Base-by-base conservation (phyloP, 2,888 invertebrate species). In the Tetanocera ferruginea region DNA sequence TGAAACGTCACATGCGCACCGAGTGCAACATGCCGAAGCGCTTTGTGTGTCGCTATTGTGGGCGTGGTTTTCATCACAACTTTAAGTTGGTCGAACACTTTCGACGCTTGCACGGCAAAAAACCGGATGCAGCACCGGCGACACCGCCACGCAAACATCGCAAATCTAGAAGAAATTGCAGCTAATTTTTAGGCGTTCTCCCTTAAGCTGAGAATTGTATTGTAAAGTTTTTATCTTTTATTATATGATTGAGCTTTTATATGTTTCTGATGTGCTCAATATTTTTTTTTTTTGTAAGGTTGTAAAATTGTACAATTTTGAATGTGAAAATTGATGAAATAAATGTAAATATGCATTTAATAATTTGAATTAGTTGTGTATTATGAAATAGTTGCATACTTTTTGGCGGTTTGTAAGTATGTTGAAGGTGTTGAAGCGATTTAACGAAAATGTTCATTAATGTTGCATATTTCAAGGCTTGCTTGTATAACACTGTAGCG, bases 1-100 rank as follows among this genome's bases (percentile, higher is more conserved):
- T 87, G 72, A 87, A 85, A 82, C 95, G 95, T 70, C 95, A 95
- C 89, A 83, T 88, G 85, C 87, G 86, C 77, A 88, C 85, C 82
- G 89, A 89, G 84, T 89, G 89, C 83, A 89, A 89, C 79, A 88
- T 88, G 82, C 87, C 88, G 72, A 87, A 86, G 83, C 85, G 85
- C 78, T 89, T 88, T 80, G 83, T 85, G 49, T 90, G 90, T 72
- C 81, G 84, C 74, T 83, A 86, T 80, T 89, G 89, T 74, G 86
- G 86, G 82, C 86, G 89, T 64, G 86, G 88, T 66, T 89, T 89
- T 80, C 88, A 89, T 86, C 89, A 90, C 80, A 87, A 87, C 84
- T 87, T 87, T 80, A 88, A 88, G 81, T 82, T 87, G 55, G 85
- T 84, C 84, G 88, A 88, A 83, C 87, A 87, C 73, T 87, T 85